Evolutionary conservation across 2,113 vertebrate genomes (phyloP).

Genomic region (Pyrgilauda ruficollis): DNA sequence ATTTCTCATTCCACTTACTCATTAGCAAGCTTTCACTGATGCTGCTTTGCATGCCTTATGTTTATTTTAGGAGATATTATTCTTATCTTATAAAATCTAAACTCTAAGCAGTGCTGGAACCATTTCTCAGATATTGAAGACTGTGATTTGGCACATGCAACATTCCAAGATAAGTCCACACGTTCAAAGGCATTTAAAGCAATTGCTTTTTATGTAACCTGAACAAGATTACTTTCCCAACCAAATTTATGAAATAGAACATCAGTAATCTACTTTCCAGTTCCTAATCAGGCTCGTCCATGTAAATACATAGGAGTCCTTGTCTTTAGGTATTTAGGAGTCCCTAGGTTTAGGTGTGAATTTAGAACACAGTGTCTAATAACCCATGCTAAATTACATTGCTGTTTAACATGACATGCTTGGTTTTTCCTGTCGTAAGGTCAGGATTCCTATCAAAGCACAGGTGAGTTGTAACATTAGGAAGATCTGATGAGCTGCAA

Average conservation of each 20-base stretch:
- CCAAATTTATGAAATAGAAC: not conserved
- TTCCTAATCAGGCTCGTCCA: not conserved
- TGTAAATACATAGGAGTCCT: not conserved
- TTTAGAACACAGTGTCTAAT: not conserved
- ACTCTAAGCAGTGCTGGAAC: not conserved
- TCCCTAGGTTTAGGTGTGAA: not conserved
- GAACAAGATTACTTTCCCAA: not conserved
- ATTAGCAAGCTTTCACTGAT: conserved; percentile 3
- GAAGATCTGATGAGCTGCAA: not conserved
- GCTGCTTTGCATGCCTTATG: not conserved
- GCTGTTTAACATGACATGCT: not conserved
- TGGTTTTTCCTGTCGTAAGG: not conserved
- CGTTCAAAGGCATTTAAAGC: not conserved
- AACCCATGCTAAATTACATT: not conserved
- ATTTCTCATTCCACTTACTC: not conserved
- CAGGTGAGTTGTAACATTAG: not conserved
- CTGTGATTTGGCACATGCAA: not conserved
- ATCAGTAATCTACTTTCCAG: not conserved
- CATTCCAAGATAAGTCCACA: not conserved
- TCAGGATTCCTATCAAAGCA: not conserved
- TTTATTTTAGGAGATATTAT: conserved; percentile 38
- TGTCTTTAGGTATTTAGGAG: not conserved
- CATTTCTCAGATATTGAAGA: not conserved
- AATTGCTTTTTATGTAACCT: not conserved
- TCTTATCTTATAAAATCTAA: conserved; percentile 14